Conservation (phyloP, 1,140 invertebrate species). For the Sycophaga agraensis region DNA sequence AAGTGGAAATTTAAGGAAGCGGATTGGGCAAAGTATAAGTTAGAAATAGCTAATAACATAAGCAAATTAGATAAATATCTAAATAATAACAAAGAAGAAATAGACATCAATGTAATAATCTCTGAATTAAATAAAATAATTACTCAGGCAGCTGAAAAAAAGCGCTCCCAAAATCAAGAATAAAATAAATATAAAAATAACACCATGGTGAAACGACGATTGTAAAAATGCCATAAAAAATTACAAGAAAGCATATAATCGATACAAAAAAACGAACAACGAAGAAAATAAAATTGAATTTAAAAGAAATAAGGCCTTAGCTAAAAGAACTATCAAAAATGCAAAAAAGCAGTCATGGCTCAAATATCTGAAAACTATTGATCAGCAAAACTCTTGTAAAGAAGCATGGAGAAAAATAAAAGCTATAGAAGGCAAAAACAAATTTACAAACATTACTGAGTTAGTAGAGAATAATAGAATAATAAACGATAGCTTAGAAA, state of each 20-base stretch:
- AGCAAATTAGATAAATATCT: background rate
- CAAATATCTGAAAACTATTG: background rate
- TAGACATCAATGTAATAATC: conserved; percentile 20
- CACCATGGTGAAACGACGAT: background rate
- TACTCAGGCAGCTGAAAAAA: background rate
- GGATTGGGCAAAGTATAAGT: background rate
- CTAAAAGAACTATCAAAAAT: background rate
- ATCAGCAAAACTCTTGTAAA: background rate
- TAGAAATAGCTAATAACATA: background rate
- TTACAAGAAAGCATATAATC: background rate
- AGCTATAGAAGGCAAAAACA: conserved; percentile 15
- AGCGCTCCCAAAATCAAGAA: background rate
- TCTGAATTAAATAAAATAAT: background rate
- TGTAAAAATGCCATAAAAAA: background rate
- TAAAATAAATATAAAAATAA: background rate
- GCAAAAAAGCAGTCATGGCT: background rate
- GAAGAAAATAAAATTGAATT: background rate
- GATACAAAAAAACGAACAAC: conserved; percentile 20
- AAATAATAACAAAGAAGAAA: background rate
- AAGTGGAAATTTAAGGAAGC: background rate
- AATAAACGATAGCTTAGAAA: conserved; percentile 23
- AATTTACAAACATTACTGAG: background rate
- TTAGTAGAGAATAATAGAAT: background rate
- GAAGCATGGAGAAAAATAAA: conserved; percentile 31
- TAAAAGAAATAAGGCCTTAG: background rate